phyloP scores from a whole-genome alignment of 2,888 invertebrate genomes.

The Ectobius pallidus region DNA sequence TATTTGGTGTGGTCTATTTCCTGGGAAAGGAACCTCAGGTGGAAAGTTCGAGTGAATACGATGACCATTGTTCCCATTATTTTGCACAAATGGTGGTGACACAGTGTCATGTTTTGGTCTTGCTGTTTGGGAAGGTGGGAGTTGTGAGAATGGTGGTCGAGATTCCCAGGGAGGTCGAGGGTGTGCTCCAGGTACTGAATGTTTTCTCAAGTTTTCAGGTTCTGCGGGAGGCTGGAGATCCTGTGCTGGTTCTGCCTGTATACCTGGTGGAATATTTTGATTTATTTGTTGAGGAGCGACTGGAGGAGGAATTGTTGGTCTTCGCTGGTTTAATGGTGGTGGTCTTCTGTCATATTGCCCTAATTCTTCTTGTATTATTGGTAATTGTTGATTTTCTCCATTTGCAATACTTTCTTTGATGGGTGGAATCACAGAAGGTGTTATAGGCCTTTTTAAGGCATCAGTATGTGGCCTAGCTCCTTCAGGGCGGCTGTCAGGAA shows the following conservation, averaged over 20 bases:
- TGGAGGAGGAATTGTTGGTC: neutral
- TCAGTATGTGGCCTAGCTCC: neutral
- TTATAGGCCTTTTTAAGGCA: neutral
- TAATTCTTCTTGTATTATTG: neutral
- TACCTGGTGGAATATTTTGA: constrained; percentile 25
- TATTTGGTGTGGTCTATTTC: neutral
- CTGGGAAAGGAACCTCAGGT: constrained; percentile 11
- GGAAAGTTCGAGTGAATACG: neutral
- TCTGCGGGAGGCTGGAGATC: constrained; percentile 34
- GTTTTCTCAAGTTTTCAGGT: constrained; percentile 5
- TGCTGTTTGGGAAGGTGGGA: constrained; percentile 45
- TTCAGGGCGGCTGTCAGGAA: constrained; percentile 43
- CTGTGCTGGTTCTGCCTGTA: constrained; percentile 30
- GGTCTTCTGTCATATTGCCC: neutral
- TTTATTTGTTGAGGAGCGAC: neutral
- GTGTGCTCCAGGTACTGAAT: neutral
- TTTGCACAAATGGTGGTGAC: constrained; percentile 4
- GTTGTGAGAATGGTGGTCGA: constrained; percentile 28
- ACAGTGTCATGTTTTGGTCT: constrained; percentile 34
- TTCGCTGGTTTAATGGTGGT: neutral
- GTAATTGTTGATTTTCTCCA: neutral
- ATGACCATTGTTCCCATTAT: neutral
- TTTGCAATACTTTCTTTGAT: neutral
- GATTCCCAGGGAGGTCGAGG: constrained; percentile 6
- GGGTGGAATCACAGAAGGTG: neutral